Conservation (phyloP, 2,888 invertebrate species). For the Melinopterus prodromus region DNA sequence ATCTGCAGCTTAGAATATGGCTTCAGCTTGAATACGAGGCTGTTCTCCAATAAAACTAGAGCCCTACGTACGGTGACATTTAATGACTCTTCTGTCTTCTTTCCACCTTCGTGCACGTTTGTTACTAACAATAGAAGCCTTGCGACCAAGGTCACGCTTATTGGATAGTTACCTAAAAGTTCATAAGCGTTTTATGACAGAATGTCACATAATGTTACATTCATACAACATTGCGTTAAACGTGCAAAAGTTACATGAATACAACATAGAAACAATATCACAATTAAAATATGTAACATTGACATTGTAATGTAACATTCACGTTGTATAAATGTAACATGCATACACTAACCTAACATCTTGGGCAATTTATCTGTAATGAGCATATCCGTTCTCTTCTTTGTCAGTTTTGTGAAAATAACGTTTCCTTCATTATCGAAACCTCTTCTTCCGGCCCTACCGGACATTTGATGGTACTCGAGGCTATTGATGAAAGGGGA, state of each 20-base stretch:
- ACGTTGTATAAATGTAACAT: neutral
- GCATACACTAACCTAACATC: conserved; percentile 30
- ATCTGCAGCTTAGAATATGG: conserved; percentile 36
- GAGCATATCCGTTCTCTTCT: conserved; percentile 39
- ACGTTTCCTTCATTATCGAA: conserved; percentile 42
- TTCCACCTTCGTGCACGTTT: conserved; percentile 36
- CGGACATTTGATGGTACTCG: conserved; percentile 46
- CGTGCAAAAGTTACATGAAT: neutral
- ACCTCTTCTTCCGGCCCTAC: conserved; percentile 43
- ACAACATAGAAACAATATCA: conserved; percentile 11
- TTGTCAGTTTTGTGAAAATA: conserved; percentile 38
- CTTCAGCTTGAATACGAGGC: conserved; percentile 36
- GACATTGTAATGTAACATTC: neutral
- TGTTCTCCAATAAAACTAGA: conserved; percentile 39
- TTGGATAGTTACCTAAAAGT: conserved; percentile 33
- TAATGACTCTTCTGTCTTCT: conserved; percentile 33
- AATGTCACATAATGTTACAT: too few relatives aligned
- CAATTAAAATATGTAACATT: neutral
- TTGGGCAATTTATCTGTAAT: conserved; percentile 40
- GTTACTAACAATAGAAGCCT: conserved; percentile 31
- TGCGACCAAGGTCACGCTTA: conserved; percentile 30
- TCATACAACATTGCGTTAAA: too few relatives aligned
- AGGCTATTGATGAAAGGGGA: conserved; percentile 43
- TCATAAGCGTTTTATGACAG: too few relatives aligned
- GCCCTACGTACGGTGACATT: conserved; percentile 30